A percentile compares a stretch with the other conserved stretches of the same genome.
Conservation (phyloP, 1,140 invertebrate species). For the Leptinotarsa undecemlineata region DNA sequence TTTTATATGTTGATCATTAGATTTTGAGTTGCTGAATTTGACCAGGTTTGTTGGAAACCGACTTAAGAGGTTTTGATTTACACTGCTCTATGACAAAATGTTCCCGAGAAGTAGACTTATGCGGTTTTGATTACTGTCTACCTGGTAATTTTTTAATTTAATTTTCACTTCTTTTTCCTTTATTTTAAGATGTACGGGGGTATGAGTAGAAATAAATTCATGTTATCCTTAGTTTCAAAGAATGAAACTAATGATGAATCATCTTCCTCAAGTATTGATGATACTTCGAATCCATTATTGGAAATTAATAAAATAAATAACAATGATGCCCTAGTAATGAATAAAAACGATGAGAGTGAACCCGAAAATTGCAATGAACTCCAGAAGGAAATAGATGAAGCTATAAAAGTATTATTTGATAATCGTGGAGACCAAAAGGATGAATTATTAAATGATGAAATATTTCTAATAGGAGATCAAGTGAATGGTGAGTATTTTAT, state of each 20-base stretch:
- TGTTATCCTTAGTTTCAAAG: background rate
- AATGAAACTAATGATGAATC: conserved; percentile 3
- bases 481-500: background rate
- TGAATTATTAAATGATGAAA: background rate
- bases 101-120: background rate
- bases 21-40: too few relatives aligned
- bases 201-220: conserved; percentile 12
- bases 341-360: background rate
- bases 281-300: conserved; percentile 6
- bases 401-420: background rate
- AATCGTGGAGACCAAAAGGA: conserved; percentile 1
- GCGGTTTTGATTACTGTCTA: background rate
- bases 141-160: too few relatives aligned
- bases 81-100: too few relatives aligned
- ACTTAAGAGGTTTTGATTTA: background rate
- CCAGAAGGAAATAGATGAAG: conserved; percentile 1
- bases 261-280: conserved; percentile 7
- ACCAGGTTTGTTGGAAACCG: conserved; percentile 1
- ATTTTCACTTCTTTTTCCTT: too few relatives aligned
- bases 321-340: conserved; percentile 1
- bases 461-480: background rate
- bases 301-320: conserved; percentile 9
- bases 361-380: background rate
- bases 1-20: too few relatives aligned
- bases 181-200: background rate